These are phyloP conservation scores for Agrotis segetum DNA, from an alignment of 2,888 invertebrate species.

Conservation along the genomic window DNA sequence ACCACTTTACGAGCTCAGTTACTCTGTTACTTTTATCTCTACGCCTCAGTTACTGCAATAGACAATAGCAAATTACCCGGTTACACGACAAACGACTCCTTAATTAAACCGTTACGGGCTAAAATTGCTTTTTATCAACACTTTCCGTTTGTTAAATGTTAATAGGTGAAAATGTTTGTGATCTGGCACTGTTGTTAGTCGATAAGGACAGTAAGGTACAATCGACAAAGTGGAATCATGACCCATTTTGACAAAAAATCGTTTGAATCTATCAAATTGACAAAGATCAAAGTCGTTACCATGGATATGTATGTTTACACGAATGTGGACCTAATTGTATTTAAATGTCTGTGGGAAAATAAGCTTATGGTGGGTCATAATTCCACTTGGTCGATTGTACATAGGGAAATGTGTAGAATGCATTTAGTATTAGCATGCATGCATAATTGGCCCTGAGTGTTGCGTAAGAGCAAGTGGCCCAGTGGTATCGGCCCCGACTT, in stretches of 20 bases:
- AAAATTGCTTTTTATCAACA: slow-evolving; percentile 71
- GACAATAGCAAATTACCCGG: slow-evolving; percentile 70
- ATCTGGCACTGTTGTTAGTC: slow-evolving; percentile 2
- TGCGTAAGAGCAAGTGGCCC: too few relatives aligned
- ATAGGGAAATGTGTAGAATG: slow-evolving; percentile 12
- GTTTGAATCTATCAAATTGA: too few relatives aligned
- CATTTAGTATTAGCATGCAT: background rate
- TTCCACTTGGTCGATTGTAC: too few relatives aligned
- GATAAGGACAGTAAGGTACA: slow-evolving; percentile 25
- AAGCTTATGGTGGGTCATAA: too few relatives aligned
- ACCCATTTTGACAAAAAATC: too few relatives aligned
- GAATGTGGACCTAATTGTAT: too few relatives aligned
- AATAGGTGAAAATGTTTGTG: slow-evolving; percentile 51
- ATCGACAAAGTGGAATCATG: too few relatives aligned
- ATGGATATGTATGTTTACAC: too few relatives aligned
- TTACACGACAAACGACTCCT: slow-evolving; percentile 67
- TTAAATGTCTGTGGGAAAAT: too few relatives aligned
- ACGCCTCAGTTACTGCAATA: slow-evolving; percentile 62
- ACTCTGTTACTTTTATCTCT: slow-evolving; percentile 74
- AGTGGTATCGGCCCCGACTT: too few relatives aligned
- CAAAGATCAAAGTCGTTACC: too few relatives aligned
- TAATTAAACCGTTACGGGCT: slow-evolving; percentile 74
- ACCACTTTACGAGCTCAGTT: slow-evolving; percentile 71
- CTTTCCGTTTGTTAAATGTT: slow-evolving; percentile 52
- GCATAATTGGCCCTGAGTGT: too few relatives aligned